Evolutionary conservation across 2,888 invertebrate genomes (phyloP).

Genomic region (Diadromus collaris): DNA sequence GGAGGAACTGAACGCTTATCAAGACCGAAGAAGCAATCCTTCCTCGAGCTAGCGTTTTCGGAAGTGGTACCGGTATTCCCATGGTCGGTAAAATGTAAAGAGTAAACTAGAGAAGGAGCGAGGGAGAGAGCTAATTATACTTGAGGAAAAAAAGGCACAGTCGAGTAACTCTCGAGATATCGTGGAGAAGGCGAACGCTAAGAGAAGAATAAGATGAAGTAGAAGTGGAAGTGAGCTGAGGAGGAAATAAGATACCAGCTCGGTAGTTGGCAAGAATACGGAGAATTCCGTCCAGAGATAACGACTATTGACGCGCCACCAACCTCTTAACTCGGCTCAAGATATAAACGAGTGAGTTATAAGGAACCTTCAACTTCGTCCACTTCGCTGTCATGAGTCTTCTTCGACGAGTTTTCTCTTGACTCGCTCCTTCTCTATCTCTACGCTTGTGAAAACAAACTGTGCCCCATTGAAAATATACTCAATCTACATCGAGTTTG

Average conservation of each 20-base stretch:
- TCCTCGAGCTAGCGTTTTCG: slow-evolving; percentile 33
- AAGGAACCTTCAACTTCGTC: slow-evolving; percentile 7
- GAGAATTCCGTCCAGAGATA: slow-evolving; percentile 65
- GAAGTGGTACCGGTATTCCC: slow-evolving; percentile 34
- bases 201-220: slow-evolving; percentile 36
- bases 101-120: slow-evolving; percentile 24
- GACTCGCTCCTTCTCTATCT: not conserved
- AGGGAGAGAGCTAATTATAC: slow-evolving; percentile 56
- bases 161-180: slow-evolving; percentile 53
- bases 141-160: slow-evolving; percentile 51
- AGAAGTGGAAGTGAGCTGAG: slow-evolving; percentile 10
- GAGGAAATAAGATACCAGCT: slow-evolving; percentile 5
- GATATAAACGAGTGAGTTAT: slow-evolving; percentile 35
- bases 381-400: slow-evolving; percentile 7
- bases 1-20: slow-evolving; percentile 36
- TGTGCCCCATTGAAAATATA: slow-evolving; percentile 24
- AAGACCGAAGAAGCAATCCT: slow-evolving; percentile 13
- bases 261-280: slow-evolving; percentile 50
- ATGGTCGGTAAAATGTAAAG: slow-evolving; percentile 1
- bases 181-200: not conserved
- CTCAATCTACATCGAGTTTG: slow-evolving; percentile 33
- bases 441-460: slow-evolving; percentile 20
- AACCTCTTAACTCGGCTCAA: slow-evolving; percentile 29
- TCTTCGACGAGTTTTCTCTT: not conserved
- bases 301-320: slow-evolving; percentile 71